These are phyloP conservation scores for Lamprologus ornatipinnis DNA, from an alignment of 2,113 vertebrate genomes.

Conservation along the genomic window DNA sequence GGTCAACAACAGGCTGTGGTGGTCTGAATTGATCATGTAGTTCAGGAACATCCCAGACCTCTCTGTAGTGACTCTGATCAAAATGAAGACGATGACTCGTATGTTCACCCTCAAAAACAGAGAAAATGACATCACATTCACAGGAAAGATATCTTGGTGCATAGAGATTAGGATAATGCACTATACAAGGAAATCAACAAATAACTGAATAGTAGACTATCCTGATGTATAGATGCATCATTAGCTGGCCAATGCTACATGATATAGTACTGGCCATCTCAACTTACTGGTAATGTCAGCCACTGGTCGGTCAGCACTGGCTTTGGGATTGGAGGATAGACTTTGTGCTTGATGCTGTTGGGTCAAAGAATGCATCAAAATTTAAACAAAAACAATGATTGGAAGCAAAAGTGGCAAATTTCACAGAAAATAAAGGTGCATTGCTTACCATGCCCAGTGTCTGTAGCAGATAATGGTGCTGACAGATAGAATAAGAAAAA, in stretches of 20 bases:
- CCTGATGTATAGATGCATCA: too few relatives aligned
- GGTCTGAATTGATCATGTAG: neutral
- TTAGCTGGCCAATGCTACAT: too few relatives aligned
- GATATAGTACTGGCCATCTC: too few relatives aligned
- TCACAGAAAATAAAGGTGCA: accelerated
- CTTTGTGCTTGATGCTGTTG: constrained; percentile 41
- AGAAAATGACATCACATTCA: neutral
- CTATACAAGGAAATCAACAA: neutral
- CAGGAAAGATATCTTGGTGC: neutral
- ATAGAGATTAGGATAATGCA: neutral
- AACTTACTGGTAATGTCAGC: constrained; percentile 15
- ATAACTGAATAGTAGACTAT: neutral
- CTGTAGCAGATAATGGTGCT: constrained; percentile 12
- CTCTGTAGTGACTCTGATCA: neutral
- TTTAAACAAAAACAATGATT: too few relatives aligned
- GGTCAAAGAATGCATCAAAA: neutral
- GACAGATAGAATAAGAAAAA: neutral
- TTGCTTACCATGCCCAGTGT: constrained; percentile 41
- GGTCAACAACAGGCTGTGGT: too few relatives aligned
- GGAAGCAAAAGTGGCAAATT: neutral
- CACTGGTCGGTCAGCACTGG: constrained; percentile 32
- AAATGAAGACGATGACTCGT: accelerated
- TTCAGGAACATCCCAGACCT: neutral
- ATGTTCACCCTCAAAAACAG: neutral
- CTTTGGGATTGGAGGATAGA: constrained; percentile 49